Conservation (phyloP, 1,140 invertebrate genomes). For the Agrypnia vestita region DNA sequence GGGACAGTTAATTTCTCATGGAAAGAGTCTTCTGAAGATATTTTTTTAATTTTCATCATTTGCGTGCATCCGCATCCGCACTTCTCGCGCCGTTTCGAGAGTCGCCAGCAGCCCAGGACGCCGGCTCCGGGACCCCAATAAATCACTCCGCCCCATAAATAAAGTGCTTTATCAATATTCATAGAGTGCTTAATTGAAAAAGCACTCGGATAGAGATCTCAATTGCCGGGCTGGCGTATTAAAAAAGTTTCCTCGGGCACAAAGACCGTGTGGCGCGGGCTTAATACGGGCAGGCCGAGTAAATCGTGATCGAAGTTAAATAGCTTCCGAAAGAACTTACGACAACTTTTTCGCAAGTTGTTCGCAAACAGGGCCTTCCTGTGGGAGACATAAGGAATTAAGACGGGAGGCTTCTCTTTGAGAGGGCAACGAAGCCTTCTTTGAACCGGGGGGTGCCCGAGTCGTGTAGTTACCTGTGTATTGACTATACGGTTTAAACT, state of each 20-base stretch:
- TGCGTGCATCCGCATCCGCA: too few relatives aligned
- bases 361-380: constrained; percentile 52
- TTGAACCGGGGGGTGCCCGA: too few relatives aligned
- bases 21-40: too few relatives aligned
- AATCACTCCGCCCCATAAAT: neutral
- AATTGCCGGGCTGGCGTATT: constrained; percentile 1
- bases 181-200: constrained; percentile 1
- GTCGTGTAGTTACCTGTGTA: too few relatives aligned
- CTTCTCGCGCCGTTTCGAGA: too few relatives aligned
- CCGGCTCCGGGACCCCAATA: too few relatives aligned
- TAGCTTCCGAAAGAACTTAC: constrained; percentile 51
- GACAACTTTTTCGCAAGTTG: constrained; percentile 42
- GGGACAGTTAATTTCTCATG: too few relatives aligned
- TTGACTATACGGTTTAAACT: too few relatives aligned
- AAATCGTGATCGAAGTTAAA: constrained; percentile 59
- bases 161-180: constrained; percentile 24
- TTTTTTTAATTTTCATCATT: too few relatives aligned
- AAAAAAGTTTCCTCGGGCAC: constrained; percentile 9
- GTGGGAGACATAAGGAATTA: constrained; percentile 51
- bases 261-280: constrained; percentile 2
- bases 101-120: too few relatives aligned
- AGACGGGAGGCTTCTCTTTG: constrained; percentile 20
- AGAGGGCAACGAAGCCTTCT: neutral
- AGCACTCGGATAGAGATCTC: neutral
- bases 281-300: constrained; percentile 30